Percentiles rank a stretch among this genome's conserved stretches.
Conservation (phyloP, 2,888 invertebrate species). For the Cremastinae sp. region DNA sequence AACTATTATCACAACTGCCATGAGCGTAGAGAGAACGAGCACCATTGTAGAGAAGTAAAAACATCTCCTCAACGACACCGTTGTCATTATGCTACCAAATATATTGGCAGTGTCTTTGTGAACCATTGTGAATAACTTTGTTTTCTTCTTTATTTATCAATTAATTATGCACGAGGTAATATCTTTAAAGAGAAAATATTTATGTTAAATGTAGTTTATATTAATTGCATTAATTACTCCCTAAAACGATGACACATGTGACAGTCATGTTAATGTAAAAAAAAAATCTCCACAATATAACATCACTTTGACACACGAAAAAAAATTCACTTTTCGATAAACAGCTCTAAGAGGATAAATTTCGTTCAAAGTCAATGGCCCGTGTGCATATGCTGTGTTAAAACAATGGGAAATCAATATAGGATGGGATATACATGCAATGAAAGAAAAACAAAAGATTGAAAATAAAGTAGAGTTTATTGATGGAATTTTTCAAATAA, state of each 20-base stretch:
- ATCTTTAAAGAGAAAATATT: too few species aligned
- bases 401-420: slow-evolving; percentile 62
- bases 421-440: slow-evolving; percentile 33
- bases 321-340: not conserved
- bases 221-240: too few species aligned
- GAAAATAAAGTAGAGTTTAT: slow-evolving; percentile 23
- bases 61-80: slow-evolving; percentile 71
- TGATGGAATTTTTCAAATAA: not conserved
- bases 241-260: too few species aligned
- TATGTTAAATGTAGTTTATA: too few species aligned
- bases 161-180: not conserved
- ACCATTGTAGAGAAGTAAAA: slow-evolving; percentile 73
- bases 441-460: slow-evolving; percentile 28
- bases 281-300: too few species aligned
- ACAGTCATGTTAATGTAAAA: too few species aligned
- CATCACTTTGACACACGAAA: not conserved
- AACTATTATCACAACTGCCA: slow-evolving; percentile 74
- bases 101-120: slow-evolving; percentile 59
- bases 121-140: slow-evolving; percentile 33
- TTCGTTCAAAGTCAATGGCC: not conserved
- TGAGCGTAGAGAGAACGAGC: slow-evolving; percentile 72
- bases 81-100: slow-evolving; percentile 67
- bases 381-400: slow-evolving; percentile 37
- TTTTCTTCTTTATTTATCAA: not conserved
- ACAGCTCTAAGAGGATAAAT: not conserved